phyloP scores from a whole-genome alignment of 2,888 invertebrate genomes.

The Meiosimyza platycephala region DNA sequence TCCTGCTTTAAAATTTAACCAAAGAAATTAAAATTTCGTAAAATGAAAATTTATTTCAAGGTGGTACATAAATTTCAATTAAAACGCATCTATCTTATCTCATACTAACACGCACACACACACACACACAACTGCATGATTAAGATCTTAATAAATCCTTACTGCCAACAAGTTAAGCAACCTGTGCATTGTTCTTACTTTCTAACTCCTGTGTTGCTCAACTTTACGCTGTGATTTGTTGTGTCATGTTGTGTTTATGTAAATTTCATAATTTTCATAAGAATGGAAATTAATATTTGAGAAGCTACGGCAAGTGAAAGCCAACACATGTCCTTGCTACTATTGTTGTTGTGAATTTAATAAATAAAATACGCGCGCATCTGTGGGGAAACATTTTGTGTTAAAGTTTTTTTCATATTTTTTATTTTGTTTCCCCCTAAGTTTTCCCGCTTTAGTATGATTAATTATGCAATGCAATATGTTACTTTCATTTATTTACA shows the following conservation, averaged over 20 bases:
- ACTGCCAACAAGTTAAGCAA: too few relatives aligned
- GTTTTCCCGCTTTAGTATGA: too few relatives aligned
- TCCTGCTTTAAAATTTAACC: too few relatives aligned
- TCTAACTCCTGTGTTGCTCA: too few relatives aligned
- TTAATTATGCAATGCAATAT: slow-evolving; percentile 13
- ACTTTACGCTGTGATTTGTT: background rate
- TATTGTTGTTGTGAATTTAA: background rate
- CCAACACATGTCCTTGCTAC: slow-evolving; percentile 5
- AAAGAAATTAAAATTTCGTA: too few relatives aligned
- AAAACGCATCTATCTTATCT: too few relatives aligned
- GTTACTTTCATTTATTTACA: slow-evolving; percentile 14
- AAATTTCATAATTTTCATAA: background rate
- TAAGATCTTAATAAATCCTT: too few relatives aligned
- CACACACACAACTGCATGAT: too few relatives aligned
- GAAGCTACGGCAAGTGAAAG: background rate
- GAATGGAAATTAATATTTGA: slow-evolving; percentile 9
- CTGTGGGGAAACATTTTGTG: slow-evolving; percentile 15
- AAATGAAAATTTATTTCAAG: too few relatives aligned
- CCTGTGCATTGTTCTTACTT: too few relatives aligned
- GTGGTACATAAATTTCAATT: too few relatives aligned
- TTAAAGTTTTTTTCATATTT: background rate
- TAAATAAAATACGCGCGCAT: slow-evolving; percentile 15
- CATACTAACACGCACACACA: too few relatives aligned
- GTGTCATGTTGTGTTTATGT: slow-evolving; percentile 20
- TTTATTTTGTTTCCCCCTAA: background rate